These are phyloP conservation scores for Philopedon plagiatum DNA, from an alignment of 2,888 invertebrate genomes.

Conservation along the genomic window DNA sequence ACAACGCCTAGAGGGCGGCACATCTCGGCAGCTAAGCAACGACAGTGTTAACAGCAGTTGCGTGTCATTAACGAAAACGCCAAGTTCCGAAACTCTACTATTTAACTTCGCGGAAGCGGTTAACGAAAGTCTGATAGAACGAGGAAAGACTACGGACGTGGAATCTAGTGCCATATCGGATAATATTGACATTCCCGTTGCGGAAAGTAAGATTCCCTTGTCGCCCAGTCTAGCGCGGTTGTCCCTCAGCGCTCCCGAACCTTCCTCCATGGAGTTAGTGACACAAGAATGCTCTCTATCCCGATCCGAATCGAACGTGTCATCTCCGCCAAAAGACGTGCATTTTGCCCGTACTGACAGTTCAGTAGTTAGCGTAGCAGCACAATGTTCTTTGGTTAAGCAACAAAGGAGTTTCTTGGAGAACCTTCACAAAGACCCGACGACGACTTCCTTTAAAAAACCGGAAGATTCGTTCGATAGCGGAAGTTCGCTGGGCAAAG, in stretches of 20 bases:
- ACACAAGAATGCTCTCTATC: conserved; percentile 62
- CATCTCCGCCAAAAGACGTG: conserved; percentile 51
- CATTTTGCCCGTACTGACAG: conserved; percentile 63
- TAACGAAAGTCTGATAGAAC: conserved; percentile 58
- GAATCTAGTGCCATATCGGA: conserved; percentile 75
- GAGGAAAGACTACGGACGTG: conserved; percentile 55
- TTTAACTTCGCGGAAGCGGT: conserved; percentile 62
- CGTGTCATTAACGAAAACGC: conserved; percentile 58
- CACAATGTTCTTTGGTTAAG: conserved; percentile 71
- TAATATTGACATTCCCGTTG: conserved; percentile 69
- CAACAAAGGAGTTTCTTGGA: conserved; percentile 72
- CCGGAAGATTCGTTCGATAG: conserved; percentile 64
- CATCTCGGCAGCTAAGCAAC: conserved; percentile 56
- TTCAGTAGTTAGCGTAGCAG: conserved; percentile 58
- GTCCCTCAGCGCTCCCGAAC: conserved; percentile 77
- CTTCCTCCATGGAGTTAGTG: conserved; percentile 68
- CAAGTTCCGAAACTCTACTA: conserved; percentile 64
- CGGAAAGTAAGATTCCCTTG: conserved; percentile 54
- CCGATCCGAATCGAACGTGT: conserved; percentile 65
- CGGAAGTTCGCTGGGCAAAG: conserved; percentile 75
- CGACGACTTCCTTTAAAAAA: conserved; percentile 59
- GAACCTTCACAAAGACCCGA: conserved; percentile 64
- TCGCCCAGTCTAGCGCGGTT: conserved; percentile 68
- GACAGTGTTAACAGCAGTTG: conserved; percentile 54
- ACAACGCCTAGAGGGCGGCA: conserved; percentile 76